Evolutionary conservation across 2,113 vertebrate genomes (phyloP).

Genomic region (Brienomyrus longianalis): DNA sequence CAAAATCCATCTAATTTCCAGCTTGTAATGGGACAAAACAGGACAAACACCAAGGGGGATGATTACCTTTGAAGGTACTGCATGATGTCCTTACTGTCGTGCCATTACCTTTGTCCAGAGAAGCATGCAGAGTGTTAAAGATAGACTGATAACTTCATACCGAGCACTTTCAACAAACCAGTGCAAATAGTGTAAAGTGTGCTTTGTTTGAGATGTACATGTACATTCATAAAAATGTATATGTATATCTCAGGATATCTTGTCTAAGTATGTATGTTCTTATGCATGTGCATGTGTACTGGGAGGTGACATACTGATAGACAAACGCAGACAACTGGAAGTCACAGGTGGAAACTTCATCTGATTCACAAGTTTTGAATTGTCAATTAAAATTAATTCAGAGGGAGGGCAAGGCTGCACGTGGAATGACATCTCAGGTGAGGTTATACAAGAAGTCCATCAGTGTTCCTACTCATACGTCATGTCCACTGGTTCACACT

Average conservation of each 20-base stretch:
- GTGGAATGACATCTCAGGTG: background rate
- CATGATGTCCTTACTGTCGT: background rate
- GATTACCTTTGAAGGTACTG: no score
- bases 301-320: background rate
- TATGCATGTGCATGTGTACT: background rate
- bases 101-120: background rate
- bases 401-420: background rate
- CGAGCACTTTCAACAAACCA: no score
- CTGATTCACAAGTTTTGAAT: background rate
- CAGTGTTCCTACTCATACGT: background rate
- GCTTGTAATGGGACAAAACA: no score
- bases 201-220: background rate
- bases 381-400: background rate
- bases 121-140: background rate
- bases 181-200: no score
- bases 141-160: no score
- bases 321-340: no score
- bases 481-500: background rate
- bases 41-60: no score
- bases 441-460: background rate
- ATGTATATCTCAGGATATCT: no score
- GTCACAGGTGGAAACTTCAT: background rate
- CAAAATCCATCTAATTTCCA: no score
- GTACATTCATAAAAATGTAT: background rate
- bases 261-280: no score